Conservation (phyloP, 1,140 invertebrate species). For the Sycophaga agraensis region DNA sequence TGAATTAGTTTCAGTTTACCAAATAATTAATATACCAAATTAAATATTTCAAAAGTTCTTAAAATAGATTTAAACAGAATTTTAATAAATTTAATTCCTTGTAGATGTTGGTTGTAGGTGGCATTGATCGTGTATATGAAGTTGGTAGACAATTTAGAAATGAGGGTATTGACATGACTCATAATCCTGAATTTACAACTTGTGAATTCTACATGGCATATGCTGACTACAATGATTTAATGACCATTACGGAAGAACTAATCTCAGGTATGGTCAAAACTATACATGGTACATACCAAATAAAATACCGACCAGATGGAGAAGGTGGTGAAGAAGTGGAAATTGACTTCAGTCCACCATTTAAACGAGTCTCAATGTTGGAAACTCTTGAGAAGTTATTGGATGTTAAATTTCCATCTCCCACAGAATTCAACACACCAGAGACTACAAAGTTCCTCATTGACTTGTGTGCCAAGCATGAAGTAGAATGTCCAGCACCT, state of each 20-base stretch:
- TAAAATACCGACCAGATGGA: conserved; percentile 93
- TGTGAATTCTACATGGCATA: conserved; percentile 99
- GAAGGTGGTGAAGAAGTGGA: conserved; percentile 78
- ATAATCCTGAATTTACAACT: conserved; percentile 99
- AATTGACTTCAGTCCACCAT: conserved; percentile 98
- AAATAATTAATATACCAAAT: conserved; percentile 1
- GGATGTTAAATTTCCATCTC: conserved; percentile 80
- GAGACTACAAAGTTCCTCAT: conserved; percentile 76
- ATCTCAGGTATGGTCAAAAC: conserved; percentile 82
- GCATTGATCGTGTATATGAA: conserved; percentile 96
- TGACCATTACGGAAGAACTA: conserved; percentile 88
- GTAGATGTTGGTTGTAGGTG: conserved; percentile 94
- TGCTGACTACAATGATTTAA: conserved; percentile 97
- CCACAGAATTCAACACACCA: conserved; percentile 66
- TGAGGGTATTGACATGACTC: conserved; percentile 97
- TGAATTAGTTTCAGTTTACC: too few relatives aligned
- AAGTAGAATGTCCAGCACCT: conserved; percentile 90
- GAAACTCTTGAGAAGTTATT: conserved; percentile 83
- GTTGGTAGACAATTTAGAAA: conserved; percentile 97
- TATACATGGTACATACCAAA: conserved; percentile 74
- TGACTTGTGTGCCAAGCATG: conserved; percentile 82
- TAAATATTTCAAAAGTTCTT: neutral
- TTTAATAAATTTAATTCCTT: conserved; percentile 30
- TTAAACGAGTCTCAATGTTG: conserved; percentile 89
- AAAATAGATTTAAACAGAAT: neutral